Evolutionary conservation across 1,140 invertebrate genomes (phyloP).

Genomic region (Drosophila subobscura): DNA sequence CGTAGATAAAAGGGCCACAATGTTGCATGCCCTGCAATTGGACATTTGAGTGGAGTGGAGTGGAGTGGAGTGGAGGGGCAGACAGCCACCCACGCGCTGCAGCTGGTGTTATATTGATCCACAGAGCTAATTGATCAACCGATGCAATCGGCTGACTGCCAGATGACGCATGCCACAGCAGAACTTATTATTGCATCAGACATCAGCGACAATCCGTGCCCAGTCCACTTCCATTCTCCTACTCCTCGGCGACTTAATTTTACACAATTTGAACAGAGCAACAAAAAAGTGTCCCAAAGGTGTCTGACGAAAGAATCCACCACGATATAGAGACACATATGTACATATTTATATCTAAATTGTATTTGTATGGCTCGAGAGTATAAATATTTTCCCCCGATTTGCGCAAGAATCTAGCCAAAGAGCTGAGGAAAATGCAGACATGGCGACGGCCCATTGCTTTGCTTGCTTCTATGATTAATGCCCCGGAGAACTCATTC

Average conservation of each 20-base stretch:
- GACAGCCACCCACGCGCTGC: constrained; percentile 27
- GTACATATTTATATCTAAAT: constrained; percentile 21
- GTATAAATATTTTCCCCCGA: constrained; percentile 29
- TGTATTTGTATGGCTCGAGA: no score
- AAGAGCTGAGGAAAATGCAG: constrained; percentile 4
- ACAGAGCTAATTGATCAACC: constrained; percentile 41
- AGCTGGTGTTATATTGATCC: constrained; percentile 21
- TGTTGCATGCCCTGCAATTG: constrained; percentile 14
- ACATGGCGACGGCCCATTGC: constrained; percentile 10
- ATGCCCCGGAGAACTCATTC: no score
- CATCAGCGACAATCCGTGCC: no score
- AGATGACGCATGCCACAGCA: constrained; percentile 31
- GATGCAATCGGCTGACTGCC: constrained; percentile 23
- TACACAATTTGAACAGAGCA: no score
- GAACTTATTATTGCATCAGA: constrained; percentile 9
- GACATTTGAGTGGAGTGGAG: neutral
- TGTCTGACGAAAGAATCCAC: constrained; percentile 40
- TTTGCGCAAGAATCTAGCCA: constrained; percentile 19
- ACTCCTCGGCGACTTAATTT: no score
- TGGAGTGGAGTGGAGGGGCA: neutral
- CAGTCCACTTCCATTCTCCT: no score
- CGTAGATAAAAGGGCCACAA: constrained; percentile 9
- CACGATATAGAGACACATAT: constrained; percentile 21
- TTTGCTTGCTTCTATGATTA: no score
- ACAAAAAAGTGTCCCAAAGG: neutral